Conservation (phyloP, 2,113 vertebrate genomes). For the Axis porcinus region DNA sequence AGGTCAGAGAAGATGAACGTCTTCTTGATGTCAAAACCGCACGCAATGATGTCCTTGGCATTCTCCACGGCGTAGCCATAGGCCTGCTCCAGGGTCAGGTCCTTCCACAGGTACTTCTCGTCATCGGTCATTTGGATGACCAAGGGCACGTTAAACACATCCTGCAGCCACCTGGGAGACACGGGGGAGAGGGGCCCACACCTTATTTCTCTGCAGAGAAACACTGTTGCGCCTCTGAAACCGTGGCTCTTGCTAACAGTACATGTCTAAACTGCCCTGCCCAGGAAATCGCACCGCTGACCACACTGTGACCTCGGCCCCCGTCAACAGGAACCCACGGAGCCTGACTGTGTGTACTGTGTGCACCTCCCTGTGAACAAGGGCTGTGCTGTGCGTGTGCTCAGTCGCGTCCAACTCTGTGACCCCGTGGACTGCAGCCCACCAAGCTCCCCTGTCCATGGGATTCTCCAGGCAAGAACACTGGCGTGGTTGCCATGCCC, state of each 20-base stretch:
- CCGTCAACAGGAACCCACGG: rapidly evolving
- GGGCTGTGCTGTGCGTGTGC: background rate
- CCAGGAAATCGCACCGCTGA: background rate
- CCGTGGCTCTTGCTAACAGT: background rate
- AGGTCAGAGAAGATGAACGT: slow-evolving; percentile 99
- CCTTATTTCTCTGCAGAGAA: rapidly evolving
- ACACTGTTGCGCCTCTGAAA: rapidly evolving
- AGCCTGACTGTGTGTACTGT: background rate
- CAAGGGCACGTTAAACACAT: slow-evolving; percentile 93
- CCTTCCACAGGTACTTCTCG: slow-evolving; percentile 99
- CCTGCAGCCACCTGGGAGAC: slow-evolving; percentile 92
- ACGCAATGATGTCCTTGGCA: slow-evolving; percentile 96
- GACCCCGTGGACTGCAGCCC: background rate
- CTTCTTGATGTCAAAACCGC: slow-evolving; percentile 95
- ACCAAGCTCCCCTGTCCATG: background rate
- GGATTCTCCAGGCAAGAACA: background rate
- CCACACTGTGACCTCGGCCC: rapidly evolving
- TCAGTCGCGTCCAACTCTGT: background rate
- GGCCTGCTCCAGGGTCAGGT: slow-evolving; percentile 91
- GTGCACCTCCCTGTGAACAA: background rate
- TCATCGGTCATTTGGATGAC: slow-evolving; percentile 97
- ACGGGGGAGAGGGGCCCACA: background rate
- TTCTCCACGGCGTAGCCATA: slow-evolving; percentile 90
- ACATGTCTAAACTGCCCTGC: background rate
- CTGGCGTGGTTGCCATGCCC: background rate